phyloP scores from a whole-genome alignment of 1,140 invertebrate species.

The Acromyrmex echinatior region DNA sequence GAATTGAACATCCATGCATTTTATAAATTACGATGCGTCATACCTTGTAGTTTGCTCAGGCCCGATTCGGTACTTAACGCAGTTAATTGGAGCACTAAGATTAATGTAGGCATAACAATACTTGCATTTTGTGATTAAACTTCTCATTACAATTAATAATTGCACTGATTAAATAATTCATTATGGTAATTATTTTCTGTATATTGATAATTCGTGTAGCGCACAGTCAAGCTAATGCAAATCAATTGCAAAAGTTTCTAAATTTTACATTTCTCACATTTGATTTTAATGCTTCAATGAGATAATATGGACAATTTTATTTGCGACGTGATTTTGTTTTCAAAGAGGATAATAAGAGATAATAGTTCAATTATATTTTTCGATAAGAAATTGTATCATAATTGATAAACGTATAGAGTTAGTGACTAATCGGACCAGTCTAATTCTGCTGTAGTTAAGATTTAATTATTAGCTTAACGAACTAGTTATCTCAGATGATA shows the following conservation, averaged over 20 bases:
- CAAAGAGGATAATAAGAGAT: slow-evolving; percentile 3
- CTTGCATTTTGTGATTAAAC: background rate
- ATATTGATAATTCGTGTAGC: background rate
- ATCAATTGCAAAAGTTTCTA: background rate
- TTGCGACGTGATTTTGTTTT: slow-evolving; percentile 8
- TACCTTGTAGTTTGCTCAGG: background rate
- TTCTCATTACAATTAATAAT: background rate
- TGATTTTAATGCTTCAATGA: background rate
- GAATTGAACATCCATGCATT: slow-evolving; percentile 6
- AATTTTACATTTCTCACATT: background rate
- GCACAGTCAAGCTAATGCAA: background rate
- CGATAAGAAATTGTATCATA: slow-evolving; percentile 10
- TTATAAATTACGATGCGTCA: background rate
- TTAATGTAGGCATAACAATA: background rate
- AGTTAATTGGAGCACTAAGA: slow-evolving; percentile 6
- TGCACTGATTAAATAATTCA: background rate
- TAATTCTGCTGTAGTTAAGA: background rate
- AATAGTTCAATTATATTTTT: slow-evolving; percentile 2
- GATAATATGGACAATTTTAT: background rate
- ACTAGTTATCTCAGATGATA: slow-evolving; percentile 13
- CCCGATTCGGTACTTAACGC: background rate
- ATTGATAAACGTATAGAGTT: slow-evolving; percentile 9
- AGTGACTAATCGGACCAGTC: background rate
- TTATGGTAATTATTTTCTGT: background rate
- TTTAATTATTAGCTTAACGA: slow-evolving; percentile 17